These are phyloP conservation scores for Ginglymostoma cirratum DNA, from an alignment of 2,113 vertebrate genomes.

Conservation along the genomic window DNA sequence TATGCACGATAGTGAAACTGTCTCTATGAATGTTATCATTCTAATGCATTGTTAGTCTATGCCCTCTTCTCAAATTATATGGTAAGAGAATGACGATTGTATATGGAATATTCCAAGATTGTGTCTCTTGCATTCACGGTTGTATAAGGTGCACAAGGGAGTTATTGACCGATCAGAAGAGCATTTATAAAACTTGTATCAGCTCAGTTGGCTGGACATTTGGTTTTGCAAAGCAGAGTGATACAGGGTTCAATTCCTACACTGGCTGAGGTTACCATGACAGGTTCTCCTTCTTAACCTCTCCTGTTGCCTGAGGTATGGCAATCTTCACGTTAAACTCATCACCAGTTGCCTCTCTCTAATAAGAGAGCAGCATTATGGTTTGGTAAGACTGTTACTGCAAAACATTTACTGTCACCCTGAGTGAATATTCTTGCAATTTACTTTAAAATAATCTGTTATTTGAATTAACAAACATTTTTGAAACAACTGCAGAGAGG, in stretches of 20 bases:
- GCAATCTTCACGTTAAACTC: too few species aligned
- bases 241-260: too few species aligned
- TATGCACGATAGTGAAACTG: neutral
- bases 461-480: neutral
- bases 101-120: neutral
- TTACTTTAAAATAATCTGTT: neutral
- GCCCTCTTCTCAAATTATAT: neutral
- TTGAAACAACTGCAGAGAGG: too few species aligned
- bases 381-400: neutral
- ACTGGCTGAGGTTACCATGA: too few species aligned
- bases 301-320: too few species aligned
- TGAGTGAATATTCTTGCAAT: neutral
- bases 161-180: neutral
- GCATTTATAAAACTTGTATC: neutral
- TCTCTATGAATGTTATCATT: constrained; percentile 3
- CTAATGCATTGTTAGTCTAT: neutral
- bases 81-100: neutral
- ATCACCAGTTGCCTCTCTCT: too few species aligned
- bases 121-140: neutral
- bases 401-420: neutral
- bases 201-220: too few species aligned
- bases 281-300: too few species aligned
- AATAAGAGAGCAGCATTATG: too few species aligned
- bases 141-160: neutral
- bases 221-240: too few species aligned